phyloP scores from a whole-genome alignment of 2,113 vertebrate species.

The Narcine bancroftii region DNA sequence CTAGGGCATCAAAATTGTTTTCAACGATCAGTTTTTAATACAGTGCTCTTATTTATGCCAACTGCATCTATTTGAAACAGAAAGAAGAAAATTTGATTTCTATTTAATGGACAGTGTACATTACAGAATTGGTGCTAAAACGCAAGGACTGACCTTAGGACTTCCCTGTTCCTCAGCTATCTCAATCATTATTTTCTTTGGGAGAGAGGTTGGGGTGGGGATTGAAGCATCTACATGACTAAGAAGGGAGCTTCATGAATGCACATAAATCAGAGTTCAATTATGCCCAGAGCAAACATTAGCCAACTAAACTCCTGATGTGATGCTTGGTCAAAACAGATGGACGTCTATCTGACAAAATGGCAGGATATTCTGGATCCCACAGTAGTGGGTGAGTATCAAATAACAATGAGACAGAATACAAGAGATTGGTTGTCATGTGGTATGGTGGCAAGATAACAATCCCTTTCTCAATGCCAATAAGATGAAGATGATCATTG shows the following conservation, averaged over 20 bases:
- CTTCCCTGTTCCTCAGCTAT: not conserved
- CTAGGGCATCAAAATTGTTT: not conserved
- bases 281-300: not conserved
- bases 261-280: not conserved
- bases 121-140: too few relatives aligned
- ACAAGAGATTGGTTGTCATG: too few relatives aligned
- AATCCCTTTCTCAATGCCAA: too few relatives aligned
- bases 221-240: not conserved
- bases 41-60: not conserved
- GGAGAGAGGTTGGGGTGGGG: not conserved
- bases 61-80: not conserved
- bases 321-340: not conserved
- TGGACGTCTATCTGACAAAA: not conserved
- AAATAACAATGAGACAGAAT: too few relatives aligned
- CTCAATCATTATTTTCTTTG: not conserved
- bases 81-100: not conserved
- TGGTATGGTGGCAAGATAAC: too few relatives aligned
- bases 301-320: not conserved
- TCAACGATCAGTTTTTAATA: not conserved
- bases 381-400: too few relatives aligned
- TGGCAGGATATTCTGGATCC: not conserved
- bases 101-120: not conserved
- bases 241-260: not conserved
- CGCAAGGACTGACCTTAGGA: too few relatives aligned
- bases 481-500: too few relatives aligned